Conservation (phyloP, 2,797 vertebrate species). For the Sardinella longiceps region DNA sequence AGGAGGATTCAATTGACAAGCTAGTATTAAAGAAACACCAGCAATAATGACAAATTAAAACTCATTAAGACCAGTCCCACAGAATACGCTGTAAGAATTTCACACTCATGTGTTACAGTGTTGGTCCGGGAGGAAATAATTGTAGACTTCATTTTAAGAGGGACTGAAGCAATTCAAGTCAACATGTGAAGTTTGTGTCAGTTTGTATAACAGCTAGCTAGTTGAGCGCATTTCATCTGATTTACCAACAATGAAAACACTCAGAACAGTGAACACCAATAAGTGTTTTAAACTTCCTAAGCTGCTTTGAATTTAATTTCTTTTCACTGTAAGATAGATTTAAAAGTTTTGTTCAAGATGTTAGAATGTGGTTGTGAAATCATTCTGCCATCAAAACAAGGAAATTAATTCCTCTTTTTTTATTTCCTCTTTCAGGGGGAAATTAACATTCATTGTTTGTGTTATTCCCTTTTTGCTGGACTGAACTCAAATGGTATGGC, state of each 20-base stretch:
- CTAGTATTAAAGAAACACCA: background rate
- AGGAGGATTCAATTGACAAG: background rate
- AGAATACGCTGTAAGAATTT: slow-evolving; percentile 61
- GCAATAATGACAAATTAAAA: slow-evolving; percentile 31
- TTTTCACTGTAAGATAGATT: too few relatives aligned
- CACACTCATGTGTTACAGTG: slow-evolving; percentile 62
- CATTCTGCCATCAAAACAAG: background rate
- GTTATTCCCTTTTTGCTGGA: background rate
- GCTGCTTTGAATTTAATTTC: background rate
- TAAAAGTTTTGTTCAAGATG: too few relatives aligned
- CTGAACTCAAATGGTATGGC: background rate
- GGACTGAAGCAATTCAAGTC: slow-evolving; percentile 65
- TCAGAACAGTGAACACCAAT: background rate
- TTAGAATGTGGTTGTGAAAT: too few relatives aligned
- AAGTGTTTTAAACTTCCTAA: background rate
- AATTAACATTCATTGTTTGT: background rate
- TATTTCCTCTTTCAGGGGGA: background rate
- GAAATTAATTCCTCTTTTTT: background rate
- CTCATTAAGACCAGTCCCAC: slow-evolving; percentile 46
- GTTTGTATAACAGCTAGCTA: background rate
- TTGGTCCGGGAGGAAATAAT: slow-evolving; percentile 33
- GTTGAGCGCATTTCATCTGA: background rate
- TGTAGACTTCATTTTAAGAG: slow-evolving; percentile 44
- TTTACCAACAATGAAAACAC: background rate
- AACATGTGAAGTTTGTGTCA: slow-evolving; percentile 58